These are phyloP conservation scores for Odontothrips loti DNA, from an alignment of 2,888 invertebrate genomes.

Conservation along the genomic window DNA sequence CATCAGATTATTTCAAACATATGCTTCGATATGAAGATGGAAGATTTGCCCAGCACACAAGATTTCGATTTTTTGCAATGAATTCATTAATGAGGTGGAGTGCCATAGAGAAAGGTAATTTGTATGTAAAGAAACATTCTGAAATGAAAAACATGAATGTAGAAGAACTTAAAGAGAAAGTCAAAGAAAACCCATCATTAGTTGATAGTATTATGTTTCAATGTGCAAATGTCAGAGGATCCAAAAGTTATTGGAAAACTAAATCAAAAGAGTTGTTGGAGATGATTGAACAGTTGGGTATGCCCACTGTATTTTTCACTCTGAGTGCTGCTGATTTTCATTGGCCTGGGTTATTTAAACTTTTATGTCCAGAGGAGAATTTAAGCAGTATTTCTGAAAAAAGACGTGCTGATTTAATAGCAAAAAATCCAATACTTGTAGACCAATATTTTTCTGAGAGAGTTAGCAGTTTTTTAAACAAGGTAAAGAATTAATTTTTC, in stretches of 20 bases:
- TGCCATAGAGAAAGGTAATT: background rate
- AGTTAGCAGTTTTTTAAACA: background rate
- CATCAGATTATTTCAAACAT: slow-evolving; percentile 29
- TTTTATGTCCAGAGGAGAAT: slow-evolving; percentile 25
- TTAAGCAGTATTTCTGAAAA: background rate
- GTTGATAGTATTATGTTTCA: slow-evolving; percentile 33
- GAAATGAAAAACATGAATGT: background rate
- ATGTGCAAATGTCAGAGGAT: slow-evolving; percentile 32
- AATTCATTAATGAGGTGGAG: slow-evolving; percentile 13
- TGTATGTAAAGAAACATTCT: background rate
- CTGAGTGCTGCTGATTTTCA: slow-evolving; percentile 36
- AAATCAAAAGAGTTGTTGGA: slow-evolving; percentile 32
- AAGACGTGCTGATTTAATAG: slow-evolving; percentile 29
- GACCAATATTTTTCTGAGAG: slow-evolving; percentile 32
- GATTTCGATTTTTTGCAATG: slow-evolving; percentile 32
- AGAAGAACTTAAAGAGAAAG: slow-evolving; percentile 12
- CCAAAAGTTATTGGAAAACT: slow-evolving; percentile 33
- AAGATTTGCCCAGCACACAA: slow-evolving; percentile 29
- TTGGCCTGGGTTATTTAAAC: slow-evolving; percentile 33
- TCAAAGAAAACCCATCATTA: background rate
- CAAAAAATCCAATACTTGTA: slow-evolving; percentile 32
- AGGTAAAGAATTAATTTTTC: too few species aligned
- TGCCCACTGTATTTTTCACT: slow-evolving; percentile 36
- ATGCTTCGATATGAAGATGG: slow-evolving; percentile 29
- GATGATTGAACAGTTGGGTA: slow-evolving; percentile 35